Evolutionary conservation across 2,888 invertebrate genomes (phyloP).

Genomic region (Pachymerium ferrugineum): DNA sequence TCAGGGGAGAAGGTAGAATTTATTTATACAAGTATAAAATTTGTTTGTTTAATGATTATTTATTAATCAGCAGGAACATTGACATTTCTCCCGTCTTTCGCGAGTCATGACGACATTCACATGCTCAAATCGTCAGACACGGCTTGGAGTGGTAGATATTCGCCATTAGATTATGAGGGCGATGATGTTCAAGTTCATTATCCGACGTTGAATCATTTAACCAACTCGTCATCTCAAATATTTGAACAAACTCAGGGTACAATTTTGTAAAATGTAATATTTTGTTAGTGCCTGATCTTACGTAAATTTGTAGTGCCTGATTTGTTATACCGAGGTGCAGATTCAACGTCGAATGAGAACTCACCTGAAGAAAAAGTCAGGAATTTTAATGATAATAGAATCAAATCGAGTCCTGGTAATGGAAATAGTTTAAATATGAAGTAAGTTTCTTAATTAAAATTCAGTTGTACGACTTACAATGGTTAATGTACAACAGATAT

Average conservation of each 20-base stretch:
- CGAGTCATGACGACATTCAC: neutral
- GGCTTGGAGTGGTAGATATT: neutral
- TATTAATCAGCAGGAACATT: neutral
- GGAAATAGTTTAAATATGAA: neutral
- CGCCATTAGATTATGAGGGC: neutral
- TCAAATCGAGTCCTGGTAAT: neutral
- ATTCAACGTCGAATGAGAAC: neutral
- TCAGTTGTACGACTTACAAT: neutral
- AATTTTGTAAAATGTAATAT: neutral
- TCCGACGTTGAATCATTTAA: neutral
- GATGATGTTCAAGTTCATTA: neutral
- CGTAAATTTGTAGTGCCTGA: neutral
- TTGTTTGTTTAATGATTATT: neutral
- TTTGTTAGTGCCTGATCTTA: neutral
- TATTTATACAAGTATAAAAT: neutral
- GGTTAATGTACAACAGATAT: neutral
- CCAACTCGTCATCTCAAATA: neutral
- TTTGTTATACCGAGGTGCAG: neutral
- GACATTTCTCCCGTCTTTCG: neutral
- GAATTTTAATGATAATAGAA: neutral
- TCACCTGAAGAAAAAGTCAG: neutral
- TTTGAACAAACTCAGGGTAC: neutral
- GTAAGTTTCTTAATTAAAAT: neutral
- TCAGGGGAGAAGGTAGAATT: neutral
- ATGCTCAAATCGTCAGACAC: neutral